Evolutionary conservation across 2,113 vertebrate species (phyloP).

Genomic region (Symphodus melops): DNA sequence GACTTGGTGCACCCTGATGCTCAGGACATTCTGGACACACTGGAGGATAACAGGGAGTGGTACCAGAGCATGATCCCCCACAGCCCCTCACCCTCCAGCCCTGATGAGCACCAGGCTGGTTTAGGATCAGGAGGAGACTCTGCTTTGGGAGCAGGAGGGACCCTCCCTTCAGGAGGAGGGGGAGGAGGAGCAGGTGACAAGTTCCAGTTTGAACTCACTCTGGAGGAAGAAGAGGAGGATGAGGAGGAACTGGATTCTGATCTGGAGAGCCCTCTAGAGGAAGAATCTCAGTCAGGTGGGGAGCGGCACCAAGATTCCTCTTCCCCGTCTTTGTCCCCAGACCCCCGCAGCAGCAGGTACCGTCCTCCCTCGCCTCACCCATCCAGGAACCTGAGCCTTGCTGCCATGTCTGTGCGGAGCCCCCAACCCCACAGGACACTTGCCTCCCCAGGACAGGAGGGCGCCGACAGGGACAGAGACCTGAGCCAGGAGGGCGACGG

Average conservation of each 20-base stretch:
- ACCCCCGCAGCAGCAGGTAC: conserved; percentile 62
- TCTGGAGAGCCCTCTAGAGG: conserved; percentile 81
- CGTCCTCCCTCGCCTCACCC: conserved; percentile 67
- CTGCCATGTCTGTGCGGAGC: conserved; percentile 66
- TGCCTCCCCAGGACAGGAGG: conserved; percentile 44
- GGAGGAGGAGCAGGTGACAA: conserved; percentile 79
- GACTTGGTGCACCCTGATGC: conserved; percentile 93
- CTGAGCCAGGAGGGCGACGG: conserved; percentile 62
- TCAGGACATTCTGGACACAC: conserved; percentile 91
- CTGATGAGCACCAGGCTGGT: conserved; percentile 58
- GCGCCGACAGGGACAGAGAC: conserved; percentile 54
- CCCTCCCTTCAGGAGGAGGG: conserved; percentile 19
- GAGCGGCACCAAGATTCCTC: conserved; percentile 60
- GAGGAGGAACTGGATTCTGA: conserved; percentile 80
- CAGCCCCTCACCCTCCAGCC: conserved; percentile 84
- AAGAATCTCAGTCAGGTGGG: conserved; percentile 60
- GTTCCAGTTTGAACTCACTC: conserved; percentile 89
- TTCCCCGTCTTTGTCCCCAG: conserved; percentile 59
- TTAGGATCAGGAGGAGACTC: conserved; percentile 25
- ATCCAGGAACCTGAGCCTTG: conserved; percentile 48
- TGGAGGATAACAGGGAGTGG: conserved; percentile 95
- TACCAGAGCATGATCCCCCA: conserved; percentile 94
- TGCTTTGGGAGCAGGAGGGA: conserved; percentile 37
- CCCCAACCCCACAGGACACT: conserved; percentile 58
- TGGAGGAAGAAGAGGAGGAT: conserved; percentile 86